Evolutionary conservation across 2,797 vertebrate species (phyloP).

Genomic region (Tokudaia muenninki): DNA sequence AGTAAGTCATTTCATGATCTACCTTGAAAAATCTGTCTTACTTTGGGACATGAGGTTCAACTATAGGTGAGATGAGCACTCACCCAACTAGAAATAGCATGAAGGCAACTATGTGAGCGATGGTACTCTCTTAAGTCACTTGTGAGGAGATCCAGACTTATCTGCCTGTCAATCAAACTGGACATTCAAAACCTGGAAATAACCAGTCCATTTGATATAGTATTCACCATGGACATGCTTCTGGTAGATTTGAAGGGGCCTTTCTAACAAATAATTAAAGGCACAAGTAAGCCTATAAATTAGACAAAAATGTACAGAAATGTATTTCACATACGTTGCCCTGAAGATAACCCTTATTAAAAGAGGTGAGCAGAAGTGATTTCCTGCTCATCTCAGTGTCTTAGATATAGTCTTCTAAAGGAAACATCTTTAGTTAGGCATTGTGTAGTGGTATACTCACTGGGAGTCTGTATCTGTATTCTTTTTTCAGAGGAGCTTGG

Average conservation of each 20-base stretch:
- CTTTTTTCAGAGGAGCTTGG: background rate
- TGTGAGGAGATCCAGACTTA: background rate
- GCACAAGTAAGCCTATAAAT: background rate
- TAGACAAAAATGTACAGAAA: background rate
- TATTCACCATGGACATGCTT: background rate
- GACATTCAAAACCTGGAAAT: background rate
- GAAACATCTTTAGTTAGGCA: background rate
- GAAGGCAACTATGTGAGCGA: background rate
- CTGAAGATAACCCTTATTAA: background rate
- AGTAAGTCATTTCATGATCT: background rate
- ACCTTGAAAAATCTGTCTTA: background rate
- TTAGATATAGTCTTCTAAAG: constrained; percentile 28
- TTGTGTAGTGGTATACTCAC: background rate
- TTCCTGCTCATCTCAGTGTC: background rate
- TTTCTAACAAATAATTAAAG: background rate
- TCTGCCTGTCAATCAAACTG: background rate
- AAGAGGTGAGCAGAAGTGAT: background rate
- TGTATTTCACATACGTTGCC: background rate
- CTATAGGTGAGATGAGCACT: background rate
- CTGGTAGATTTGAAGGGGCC: background rate
- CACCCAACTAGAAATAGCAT: background rate
- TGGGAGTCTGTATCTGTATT: background rate
- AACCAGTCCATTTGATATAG: background rate
- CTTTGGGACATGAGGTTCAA: background rate
- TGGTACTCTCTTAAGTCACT: background rate